phyloP scores from a whole-genome alignment of 2,113 vertebrate genomes.

The Nettapus auritus region DNA sequence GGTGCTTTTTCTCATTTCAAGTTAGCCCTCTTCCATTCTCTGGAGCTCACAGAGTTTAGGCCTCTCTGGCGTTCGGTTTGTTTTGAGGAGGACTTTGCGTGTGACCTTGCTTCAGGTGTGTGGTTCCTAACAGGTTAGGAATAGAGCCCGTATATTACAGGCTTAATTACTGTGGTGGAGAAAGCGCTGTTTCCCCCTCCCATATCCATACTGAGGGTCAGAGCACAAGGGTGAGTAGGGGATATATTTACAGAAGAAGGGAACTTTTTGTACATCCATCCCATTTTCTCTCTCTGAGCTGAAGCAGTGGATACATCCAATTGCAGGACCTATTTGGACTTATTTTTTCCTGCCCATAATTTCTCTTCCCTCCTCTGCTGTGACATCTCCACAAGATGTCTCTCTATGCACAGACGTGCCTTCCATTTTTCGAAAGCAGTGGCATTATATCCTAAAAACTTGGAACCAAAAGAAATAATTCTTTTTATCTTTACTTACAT shows the following conservation, averaged over 20 bases:
- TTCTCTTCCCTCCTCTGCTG: constrained; percentile 5
- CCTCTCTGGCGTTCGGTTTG: not conserved
- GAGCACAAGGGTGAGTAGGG: not conserved
- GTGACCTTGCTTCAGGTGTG: not conserved
- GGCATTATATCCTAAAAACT: not conserved
- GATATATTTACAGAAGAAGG: not conserved
- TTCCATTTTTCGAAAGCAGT: not conserved
- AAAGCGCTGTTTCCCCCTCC: not conserved
- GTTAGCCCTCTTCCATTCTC: not conserved
- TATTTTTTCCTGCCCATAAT: not conserved
- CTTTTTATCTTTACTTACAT: not conserved
- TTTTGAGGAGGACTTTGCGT: not conserved
- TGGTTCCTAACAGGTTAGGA: not conserved
- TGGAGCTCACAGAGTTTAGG: not conserved
- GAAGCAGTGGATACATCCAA: not conserved
- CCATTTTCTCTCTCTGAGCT: not conserved
- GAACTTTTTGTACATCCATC: not conserved
- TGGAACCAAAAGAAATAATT: not conserved
- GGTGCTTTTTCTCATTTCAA: not conserved
- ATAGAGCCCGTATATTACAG: rapidly evolving
- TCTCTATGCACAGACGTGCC: not conserved
- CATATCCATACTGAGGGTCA: not conserved
- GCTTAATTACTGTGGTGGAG: not conserved
- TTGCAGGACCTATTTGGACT: not conserved
- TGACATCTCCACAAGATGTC: constrained; percentile 62